These are phyloP conservation scores for Chromoteleia sp. DNA, from an alignment of 2,888 invertebrate species.

Conservation along the genomic window DNA sequence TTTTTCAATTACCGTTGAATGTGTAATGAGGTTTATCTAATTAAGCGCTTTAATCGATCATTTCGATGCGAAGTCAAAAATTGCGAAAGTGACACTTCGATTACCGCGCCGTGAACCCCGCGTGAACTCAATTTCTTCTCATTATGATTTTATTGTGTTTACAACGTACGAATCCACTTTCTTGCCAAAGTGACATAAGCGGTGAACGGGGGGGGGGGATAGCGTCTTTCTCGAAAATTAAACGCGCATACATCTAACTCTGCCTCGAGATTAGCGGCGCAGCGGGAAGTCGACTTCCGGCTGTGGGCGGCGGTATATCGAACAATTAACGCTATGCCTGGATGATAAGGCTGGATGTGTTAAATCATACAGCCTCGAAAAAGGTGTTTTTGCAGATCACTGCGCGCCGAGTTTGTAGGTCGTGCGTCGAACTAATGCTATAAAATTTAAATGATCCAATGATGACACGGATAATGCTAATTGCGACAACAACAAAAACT, in stretches of 20 bases:
- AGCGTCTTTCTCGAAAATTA: slow-evolving; percentile 57
- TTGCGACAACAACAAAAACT: slow-evolving; percentile 47
- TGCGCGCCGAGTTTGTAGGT: slow-evolving; percentile 57
- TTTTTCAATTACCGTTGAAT: slow-evolving; percentile 57
- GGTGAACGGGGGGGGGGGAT: slow-evolving; percentile 15
- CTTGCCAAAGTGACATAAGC: slow-evolving; percentile 51
- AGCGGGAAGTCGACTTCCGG: slow-evolving; percentile 74
- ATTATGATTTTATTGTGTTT: slow-evolving; percentile 59
- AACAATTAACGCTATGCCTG: slow-evolving; percentile 71
- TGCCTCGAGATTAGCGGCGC: slow-evolving; percentile 62
- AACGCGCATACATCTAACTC: slow-evolving; percentile 62
- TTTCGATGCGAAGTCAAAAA: slow-evolving; percentile 35
- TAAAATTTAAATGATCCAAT: slow-evolving; percentile 61
- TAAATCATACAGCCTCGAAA: slow-evolving; percentile 68
- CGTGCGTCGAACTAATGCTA: slow-evolving; percentile 44
- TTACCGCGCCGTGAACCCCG: slow-evolving; percentile 39
- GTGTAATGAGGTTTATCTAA: slow-evolving; percentile 58
- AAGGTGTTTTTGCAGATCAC: slow-evolving; percentile 70
- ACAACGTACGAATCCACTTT: slow-evolving; percentile 50
- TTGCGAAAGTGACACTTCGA: slow-evolving; percentile 59
- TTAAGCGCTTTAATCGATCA: slow-evolving; percentile 57
- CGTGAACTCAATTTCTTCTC: slow-evolving; percentile 60
- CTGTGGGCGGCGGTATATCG: slow-evolving; percentile 66
- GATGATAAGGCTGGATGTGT: slow-evolving; percentile 67
- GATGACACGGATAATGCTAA: slow-evolving; percentile 67